phyloP scores from a whole-genome alignment of 2,888 invertebrate genomes.

The Leucania comma region DNA sequence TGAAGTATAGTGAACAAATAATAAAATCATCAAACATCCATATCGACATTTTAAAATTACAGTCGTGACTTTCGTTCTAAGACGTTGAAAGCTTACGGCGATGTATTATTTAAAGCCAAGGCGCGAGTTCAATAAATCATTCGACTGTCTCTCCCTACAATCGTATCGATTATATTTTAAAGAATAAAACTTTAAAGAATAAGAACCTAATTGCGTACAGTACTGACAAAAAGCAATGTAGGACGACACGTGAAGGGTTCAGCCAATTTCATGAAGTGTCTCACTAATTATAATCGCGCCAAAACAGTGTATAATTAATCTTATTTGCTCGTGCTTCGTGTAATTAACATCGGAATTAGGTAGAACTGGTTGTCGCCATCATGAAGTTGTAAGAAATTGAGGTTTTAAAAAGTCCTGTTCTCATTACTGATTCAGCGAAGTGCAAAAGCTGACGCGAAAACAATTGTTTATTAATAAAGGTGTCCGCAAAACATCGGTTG shows the following conservation, averaged over 20 bases:
- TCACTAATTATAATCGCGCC: constrained; percentile 77
- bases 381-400: constrained; percentile 75
- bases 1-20: constrained; percentile 72
- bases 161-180: constrained; percentile 83
- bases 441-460: constrained; percentile 88
- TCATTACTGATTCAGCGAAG: constrained; percentile 85
- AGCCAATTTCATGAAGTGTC: constrained; percentile 68
- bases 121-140: constrained; percentile 88
- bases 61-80: constrained; percentile 89
- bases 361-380: constrained; percentile 76
- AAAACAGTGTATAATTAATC: constrained; percentile 79
- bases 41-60: constrained; percentile 88
- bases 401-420: constrained; percentile 77
- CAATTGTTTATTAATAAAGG: constrained; percentile 85
- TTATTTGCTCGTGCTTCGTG: constrained; percentile 79
- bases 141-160: constrained; percentile 81
- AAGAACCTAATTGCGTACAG: constrained; percentile 80
- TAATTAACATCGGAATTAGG: constrained; percentile 86
- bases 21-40: constrained; percentile 83
- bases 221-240: constrained; percentile 59
- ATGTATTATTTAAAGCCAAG: constrained; percentile 87
- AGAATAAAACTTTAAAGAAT: constrained; percentile 82
- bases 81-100: constrained; percentile 88
- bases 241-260: constrained; percentile 51
- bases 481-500: constrained; percentile 76